Evolutionary conservation across 2,888 invertebrate genomes (phyloP).

Genomic region (Trilocha varians): DNA sequence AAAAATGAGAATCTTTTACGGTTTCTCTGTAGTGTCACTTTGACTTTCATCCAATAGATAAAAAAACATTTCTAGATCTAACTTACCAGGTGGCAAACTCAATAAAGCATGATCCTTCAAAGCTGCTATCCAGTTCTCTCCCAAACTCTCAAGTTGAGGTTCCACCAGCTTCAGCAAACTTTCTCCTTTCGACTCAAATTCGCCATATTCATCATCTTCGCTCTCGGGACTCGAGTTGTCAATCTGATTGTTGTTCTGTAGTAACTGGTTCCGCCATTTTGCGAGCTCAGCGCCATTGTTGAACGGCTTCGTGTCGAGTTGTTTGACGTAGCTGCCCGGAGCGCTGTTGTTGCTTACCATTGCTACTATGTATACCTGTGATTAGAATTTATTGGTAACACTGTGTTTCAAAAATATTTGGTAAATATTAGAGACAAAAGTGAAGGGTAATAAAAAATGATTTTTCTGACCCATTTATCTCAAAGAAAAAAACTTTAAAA

Average conservation of each 20-base stretch:
- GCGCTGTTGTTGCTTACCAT: slow-evolving; percentile 86
- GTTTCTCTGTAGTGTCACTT: too few species aligned
- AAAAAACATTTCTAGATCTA: too few species aligned
- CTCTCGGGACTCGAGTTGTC: slow-evolving; percentile 36
- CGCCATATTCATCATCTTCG: slow-evolving; percentile 77
- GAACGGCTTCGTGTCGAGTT: slow-evolving; percentile 55
- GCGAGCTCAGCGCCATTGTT: slow-evolving; percentile 54
- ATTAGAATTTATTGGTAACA: background rate
- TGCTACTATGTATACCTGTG: slow-evolving; percentile 92
- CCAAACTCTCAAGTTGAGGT: slow-evolving; percentile 92
- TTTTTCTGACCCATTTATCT: too few species aligned
- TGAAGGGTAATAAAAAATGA: background rate
- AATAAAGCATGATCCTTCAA: slow-evolving; percentile 95
- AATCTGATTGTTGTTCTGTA: slow-evolving; percentile 47
- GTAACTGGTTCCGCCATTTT: slow-evolving; percentile 51
- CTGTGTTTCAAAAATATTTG: background rate
- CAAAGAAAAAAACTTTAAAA: too few species aligned
- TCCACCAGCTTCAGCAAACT: slow-evolving; percentile 92
- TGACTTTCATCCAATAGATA: too few species aligned
- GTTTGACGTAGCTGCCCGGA: slow-evolving; percentile 73
- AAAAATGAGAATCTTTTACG: too few species aligned
- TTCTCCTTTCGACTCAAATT: slow-evolving; percentile 84
- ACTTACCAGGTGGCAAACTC: slow-evolving; percentile 85
- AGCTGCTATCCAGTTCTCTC: slow-evolving; percentile 96
- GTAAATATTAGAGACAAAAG: background rate